Evolutionary conservation across 1,140 invertebrate species (phyloP).

Genomic region (Brachystomella parvula): DNA sequence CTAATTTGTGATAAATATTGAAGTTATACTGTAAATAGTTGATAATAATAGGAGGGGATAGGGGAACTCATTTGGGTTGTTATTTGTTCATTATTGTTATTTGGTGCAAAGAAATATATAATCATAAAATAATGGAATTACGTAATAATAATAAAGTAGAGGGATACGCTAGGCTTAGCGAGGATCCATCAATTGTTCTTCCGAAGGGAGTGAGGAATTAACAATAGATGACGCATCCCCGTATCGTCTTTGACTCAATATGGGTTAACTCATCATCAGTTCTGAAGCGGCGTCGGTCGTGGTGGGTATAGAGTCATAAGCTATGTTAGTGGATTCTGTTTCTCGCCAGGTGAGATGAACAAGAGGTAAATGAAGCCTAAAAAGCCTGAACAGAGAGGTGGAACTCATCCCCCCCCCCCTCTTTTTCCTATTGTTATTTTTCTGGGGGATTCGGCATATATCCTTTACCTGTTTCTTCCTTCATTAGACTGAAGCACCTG

Average conservation of each 20-base stretch:
- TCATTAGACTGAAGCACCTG: constrained; percentile 3
- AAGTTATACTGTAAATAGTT: too few species aligned
- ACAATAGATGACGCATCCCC: too few species aligned
- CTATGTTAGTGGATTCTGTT: background rate
- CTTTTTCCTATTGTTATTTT: background rate
- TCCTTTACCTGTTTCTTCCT: background rate
- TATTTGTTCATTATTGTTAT: too few species aligned
- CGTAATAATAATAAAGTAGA: background rate
- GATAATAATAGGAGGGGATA: too few species aligned
- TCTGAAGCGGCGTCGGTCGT: background rate
- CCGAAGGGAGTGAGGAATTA: background rate
- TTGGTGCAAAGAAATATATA: too few species aligned
- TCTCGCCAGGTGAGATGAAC: background rate
- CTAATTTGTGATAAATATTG: too few species aligned
- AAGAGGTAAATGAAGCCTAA: background rate
- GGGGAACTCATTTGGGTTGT: too few species aligned
- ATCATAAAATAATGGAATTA: background rate
- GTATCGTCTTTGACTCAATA: too few species aligned
- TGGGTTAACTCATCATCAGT: background rate
- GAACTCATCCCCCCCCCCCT: background rate
- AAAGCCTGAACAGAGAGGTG: background rate
- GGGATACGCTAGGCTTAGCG: background rate
- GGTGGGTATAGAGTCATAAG: background rate
- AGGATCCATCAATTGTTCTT: background rate
- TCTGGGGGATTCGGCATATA: background rate